phyloP scores from a whole-genome alignment of 2,888 invertebrate genomes.

The Pristionchus entomophagus region DNA sequence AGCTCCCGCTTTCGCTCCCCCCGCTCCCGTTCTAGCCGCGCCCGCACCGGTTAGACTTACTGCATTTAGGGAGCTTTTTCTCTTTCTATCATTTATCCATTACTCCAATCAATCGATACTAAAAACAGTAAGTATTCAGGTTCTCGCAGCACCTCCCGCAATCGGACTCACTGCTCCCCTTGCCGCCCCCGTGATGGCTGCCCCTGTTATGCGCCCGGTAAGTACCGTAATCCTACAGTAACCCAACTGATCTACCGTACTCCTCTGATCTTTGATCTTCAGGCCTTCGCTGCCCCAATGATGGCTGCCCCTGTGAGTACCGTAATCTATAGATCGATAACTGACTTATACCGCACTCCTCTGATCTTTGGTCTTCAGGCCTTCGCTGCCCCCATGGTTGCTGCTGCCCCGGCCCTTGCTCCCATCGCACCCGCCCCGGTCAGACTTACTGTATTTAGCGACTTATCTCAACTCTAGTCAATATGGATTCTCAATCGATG shows the following conservation, averaged over 20 bases:
- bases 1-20: slow-evolving; percentile 18
- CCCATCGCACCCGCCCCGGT: slow-evolving; percentile 37
- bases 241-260: too few relatives aligned
- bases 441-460: slow-evolving; percentile 31
- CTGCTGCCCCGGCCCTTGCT: slow-evolving; percentile 10
- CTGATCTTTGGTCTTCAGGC: slow-evolving; percentile 25
- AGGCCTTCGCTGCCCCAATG: slow-evolving; percentile 36
- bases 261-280: slow-evolving; percentile 6
- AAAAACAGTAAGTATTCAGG: slow-evolving; percentile 19
- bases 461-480: neutral
- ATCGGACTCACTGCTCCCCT: slow-evolving; percentile 30
- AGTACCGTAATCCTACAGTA: neutral
- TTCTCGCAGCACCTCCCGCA: slow-evolving; percentile 18
- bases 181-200: slow-evolving; percentile 32
- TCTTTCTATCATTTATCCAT: neutral
- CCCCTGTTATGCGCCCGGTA: slow-evolving; percentile 5
- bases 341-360: neutral
- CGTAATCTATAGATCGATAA: neutral
- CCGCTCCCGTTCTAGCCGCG: slow-evolving; percentile 28
- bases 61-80: neutral
- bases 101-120: neutral
- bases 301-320: neutral
- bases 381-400: slow-evolving; percentile 37
- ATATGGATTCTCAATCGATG: neutral
- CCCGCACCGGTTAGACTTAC: slow-evolving; percentile 35